phyloP scores from a whole-genome alignment of 2,113 vertebrate species.

The Macheiramphus alcinus region DNA sequence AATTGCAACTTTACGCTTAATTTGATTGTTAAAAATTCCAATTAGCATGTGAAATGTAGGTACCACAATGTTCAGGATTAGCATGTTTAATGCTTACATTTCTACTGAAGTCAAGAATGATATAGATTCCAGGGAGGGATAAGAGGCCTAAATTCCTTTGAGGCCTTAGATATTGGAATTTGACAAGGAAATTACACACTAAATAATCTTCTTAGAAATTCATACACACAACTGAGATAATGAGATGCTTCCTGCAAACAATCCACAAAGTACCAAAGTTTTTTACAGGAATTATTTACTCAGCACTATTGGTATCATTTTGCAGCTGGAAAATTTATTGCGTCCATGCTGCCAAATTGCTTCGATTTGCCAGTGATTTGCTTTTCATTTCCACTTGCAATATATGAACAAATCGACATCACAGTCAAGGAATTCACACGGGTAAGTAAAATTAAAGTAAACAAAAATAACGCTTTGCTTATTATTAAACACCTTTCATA shows the following conservation, averaged over 20 bases:
- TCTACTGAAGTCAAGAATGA: not conserved
- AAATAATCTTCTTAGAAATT: conserved; percentile 34
- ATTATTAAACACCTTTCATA: not conserved
- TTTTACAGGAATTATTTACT: conserved; percentile 12
- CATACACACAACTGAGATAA: conserved; percentile 24
- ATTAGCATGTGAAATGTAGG: conserved; percentile 29
- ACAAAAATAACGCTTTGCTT: conserved; percentile 4
- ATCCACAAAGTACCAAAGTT: not conserved
- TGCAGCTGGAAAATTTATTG: not conserved
- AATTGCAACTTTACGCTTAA: conserved; percentile 9
- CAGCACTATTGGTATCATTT: not conserved
- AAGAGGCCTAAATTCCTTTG: conserved; percentile 1
- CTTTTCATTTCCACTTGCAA: not conserved
- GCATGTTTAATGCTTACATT: not conserved
- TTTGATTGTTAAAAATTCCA: conserved; percentile 5
- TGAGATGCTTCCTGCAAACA: conserved; percentile 19
- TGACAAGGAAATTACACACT: conserved; percentile 29
- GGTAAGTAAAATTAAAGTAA: not conserved
- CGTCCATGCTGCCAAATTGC: not conserved
- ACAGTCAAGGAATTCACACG: not conserved
- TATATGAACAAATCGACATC: not conserved
- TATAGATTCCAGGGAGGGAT: not conserved
- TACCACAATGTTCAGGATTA: not conserved
- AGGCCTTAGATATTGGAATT: conserved; percentile 20
- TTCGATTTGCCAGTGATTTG: not conserved